Base-by-base conservation (phyloP, 2,888 invertebrate genomes). In the Doris montereyensis region DNA sequence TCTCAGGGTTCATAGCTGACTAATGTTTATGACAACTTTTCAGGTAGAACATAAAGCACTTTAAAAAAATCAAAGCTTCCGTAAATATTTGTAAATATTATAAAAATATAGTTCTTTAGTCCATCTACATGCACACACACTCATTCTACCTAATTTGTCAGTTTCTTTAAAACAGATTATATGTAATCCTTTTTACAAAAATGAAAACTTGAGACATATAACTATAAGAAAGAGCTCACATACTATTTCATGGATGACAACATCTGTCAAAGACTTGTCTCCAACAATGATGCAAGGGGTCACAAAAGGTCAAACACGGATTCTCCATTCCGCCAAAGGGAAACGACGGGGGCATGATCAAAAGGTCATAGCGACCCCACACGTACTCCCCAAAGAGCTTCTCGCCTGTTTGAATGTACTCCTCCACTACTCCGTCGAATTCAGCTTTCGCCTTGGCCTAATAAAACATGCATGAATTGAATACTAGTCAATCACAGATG, bases 281-380 rank as follows among this genome's bases (percentile, higher is more conserved):
- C 97, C 97, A 0, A 97, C 96, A 26, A 82, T 34, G 60, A 82
- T 77, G 0, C 97, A 97, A 41, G 1, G 97, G 97, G 0, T 97
- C 97, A 1, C 97, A 95, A 91, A 97, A 97, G 0, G 97, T 97
- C 76, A 97, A 91, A 89, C 97, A 97, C 0, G 97, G 97, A 93
- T 97, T 97, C 92, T 97, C 97, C 97, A 97, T 97, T 24, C 97
- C 97, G 0, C 97, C 97, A 89, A 94, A 97, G 0, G 97, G 96
- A 93, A 97, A 97, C 83, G 95, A 95, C 0, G 97, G 96, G 0
- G 97, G 97, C 89, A 97, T 93, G 52, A 97, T 95, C 41, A 97
- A 92, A 81, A 93, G 86, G 91, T 97, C 97, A 90, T 97, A 97
- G 77, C 94, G 94, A 8, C 95, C 95, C 97, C 97, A 97, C 77